Base-by-base conservation (phyloP, 2,888 invertebrate species). In the Tribolium freemani region DNA sequence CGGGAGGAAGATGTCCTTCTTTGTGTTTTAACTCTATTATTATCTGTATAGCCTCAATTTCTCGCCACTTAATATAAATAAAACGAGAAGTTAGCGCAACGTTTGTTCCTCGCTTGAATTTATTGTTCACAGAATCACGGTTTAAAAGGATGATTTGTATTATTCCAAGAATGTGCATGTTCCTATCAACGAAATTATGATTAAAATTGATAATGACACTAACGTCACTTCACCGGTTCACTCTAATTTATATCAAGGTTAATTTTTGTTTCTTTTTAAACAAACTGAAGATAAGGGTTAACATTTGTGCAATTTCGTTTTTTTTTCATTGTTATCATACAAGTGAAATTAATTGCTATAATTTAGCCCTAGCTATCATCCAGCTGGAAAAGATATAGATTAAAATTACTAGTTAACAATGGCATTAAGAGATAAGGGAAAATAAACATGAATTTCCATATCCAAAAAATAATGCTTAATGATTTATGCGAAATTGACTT, bases 41-140 rank as follows among this genome's bases (percentile, higher is more conserved):
- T 67, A 67, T 67, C 56, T 67, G 9, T 16, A 10, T 56, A 57
- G 67, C 67, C 67, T 56, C 56, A 48, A 67, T 67, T 63, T 66
- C 45, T 53, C 66, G 54, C 31, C 54, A 66, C 46, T 64, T 64
- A 61, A 38, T 51, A 53, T 66, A 66, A 66, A 66, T 66, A 66
- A 66, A 66, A 31, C 54, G 45, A 66, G 66, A 66, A 66, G 38
- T 66, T 66, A 51, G 66, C 66, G 10, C 66, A 63, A 38, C 31
- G 6, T n/a, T 20, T 46, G 6, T 20, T 57, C 56, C 31, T 21
- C 60, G 45, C 46, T 60, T 48, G 26, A 26, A 46, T 60, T 60
- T 60, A 60, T 60, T 60, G 60, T 60, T 60, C 26, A 20, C 44
- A 44, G 11, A 11, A 48, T 46, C 60, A 60, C 60, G 60, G 26